phyloP scores from a whole-genome alignment of 1,140 invertebrate species.

The Drosophila ambigua region DNA sequence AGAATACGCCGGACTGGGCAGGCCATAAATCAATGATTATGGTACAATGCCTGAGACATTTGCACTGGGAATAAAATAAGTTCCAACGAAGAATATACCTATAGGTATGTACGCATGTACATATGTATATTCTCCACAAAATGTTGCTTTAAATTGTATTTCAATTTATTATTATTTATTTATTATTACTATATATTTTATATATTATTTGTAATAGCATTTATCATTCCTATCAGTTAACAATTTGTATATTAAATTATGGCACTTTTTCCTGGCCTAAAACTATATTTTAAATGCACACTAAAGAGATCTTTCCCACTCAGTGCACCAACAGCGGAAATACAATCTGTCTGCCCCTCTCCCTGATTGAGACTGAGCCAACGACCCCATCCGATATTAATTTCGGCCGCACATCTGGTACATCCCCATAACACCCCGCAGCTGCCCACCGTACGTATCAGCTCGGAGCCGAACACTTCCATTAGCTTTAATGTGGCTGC shows the following conservation, averaged over 20 bases:
- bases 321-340: too few relatives aligned
- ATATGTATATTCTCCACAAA: too few relatives aligned
- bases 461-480: not conserved
- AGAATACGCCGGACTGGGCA: slow-evolving; percentile 37
- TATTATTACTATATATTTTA: too few relatives aligned
- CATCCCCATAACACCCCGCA: not conserved
- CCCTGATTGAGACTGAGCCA: not conserved
- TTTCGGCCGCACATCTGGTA: slow-evolving; percentile 2
- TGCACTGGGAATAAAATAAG: too few relatives aligned
- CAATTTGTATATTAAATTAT: not conserved
- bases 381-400: slow-evolving; percentile 22
- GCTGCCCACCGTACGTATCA: slow-evolving; percentile 6
- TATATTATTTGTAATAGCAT: too few relatives aligned
- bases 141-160: too few relatives aligned
- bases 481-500: slow-evolving; percentile 53
- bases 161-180: too few relatives aligned
- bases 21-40: slow-evolving; percentile 81
- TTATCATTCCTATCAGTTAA: too few relatives aligned
- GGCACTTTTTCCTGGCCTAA: too few relatives aligned
- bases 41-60: slow-evolving; percentile 59
- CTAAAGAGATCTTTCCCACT: not conserved
- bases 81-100: too few relatives aligned
- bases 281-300: not conserved
- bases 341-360: too few relatives aligned
- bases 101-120: not conserved